Evolutionary conservation across 2,797 vertebrate species (phyloP).

Genomic region (Pithecia hirsuta): DNA sequence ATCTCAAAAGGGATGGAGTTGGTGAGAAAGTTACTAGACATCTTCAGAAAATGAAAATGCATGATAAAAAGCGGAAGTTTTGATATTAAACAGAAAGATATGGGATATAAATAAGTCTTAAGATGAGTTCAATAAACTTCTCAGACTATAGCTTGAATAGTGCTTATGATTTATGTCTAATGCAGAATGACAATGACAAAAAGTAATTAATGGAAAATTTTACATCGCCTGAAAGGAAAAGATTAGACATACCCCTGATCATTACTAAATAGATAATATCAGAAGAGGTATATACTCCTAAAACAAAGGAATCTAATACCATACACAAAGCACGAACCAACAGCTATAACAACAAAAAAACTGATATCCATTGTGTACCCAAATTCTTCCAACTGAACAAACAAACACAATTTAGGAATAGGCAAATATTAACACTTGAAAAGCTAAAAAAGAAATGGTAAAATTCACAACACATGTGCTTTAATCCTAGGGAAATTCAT

Average conservation of each 20-base stretch:
- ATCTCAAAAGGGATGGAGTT: not conserved
- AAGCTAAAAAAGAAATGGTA: not conserved
- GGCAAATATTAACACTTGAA: not conserved
- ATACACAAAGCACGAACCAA: not conserved
- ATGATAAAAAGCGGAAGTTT: not conserved
- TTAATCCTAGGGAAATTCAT: not conserved
- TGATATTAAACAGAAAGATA: not conserved
- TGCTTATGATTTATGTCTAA: not conserved
- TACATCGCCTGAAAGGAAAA: not conserved
- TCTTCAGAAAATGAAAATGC: conserved; percentile 29
- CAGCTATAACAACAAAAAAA: not conserved
- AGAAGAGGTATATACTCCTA: not conserved
- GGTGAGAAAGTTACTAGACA: not conserved
- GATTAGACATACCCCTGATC: not conserved
- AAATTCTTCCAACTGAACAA: not conserved
- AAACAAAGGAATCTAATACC: not conserved
- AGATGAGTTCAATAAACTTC: not conserved
- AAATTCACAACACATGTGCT: not conserved
- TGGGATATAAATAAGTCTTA: not conserved
- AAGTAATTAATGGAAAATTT: not conserved
- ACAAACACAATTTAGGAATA: not conserved
- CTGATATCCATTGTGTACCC: not conserved
- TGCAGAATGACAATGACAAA: not conserved
- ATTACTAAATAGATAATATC: not conserved
- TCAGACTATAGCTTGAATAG: not conserved